Conservation (phyloP, 1,140 invertebrate genomes). For the Rhopalosiphum maidis region DNA sequence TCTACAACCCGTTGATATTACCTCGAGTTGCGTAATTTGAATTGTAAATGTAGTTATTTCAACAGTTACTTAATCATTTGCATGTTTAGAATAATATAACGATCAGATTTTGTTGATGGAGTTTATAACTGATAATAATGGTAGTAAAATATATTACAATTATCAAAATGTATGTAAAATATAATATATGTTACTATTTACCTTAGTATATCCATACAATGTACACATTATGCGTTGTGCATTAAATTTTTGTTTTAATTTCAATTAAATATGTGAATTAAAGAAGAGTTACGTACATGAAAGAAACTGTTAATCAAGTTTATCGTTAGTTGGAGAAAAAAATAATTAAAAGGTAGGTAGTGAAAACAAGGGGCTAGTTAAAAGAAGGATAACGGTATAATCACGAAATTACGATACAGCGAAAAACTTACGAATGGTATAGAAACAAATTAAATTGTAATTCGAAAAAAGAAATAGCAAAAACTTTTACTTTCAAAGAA, state of each 20-base stretch:
- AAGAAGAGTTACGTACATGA: background rate
- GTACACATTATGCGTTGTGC: no score
- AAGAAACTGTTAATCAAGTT: background rate
- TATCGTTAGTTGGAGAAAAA: background rate
- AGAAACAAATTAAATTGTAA: conserved; percentile 25
- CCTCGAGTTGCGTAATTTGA: background rate
- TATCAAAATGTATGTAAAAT: no score
- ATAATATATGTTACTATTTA: background rate
- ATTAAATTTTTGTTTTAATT: background rate
- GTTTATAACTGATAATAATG: background rate
- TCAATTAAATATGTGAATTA: background rate
- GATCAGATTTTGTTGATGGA: background rate
- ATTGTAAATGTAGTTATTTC: background rate
- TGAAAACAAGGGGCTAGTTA: background rate
- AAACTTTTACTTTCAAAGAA: conserved; percentile 53
- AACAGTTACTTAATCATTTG: background rate
- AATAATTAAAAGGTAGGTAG: background rate
- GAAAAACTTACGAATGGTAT: background rate
- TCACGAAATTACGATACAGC: background rate
- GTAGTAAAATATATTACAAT: background rate
- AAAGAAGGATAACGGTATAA: background rate
- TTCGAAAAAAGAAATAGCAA: background rate
- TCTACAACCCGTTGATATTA: background rate
- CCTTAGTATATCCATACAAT: background rate
- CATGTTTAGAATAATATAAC: background rate